Base-by-base conservation (phyloP, 1,140 invertebrate species). In the Hyphantria cunea region DNA sequence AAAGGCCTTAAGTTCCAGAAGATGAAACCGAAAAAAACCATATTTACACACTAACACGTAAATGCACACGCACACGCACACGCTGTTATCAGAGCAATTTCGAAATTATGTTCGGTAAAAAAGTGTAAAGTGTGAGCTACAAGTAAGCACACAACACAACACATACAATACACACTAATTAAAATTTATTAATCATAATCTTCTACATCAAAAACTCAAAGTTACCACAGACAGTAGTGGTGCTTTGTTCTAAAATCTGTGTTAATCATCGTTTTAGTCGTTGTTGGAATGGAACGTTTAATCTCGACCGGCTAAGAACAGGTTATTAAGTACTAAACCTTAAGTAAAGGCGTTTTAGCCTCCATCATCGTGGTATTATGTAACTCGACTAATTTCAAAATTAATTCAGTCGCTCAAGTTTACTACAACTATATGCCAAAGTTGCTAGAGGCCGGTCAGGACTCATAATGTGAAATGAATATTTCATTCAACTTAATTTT, bases 291-390 rank as follows among this genome's bases (percentile, higher is more conserved):
- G 15, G 42, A 50, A 60, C 45, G 48, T 60, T 60, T 60, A 60
- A 60, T 60, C 56, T 47, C 48, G 17, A 25, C 48, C 3, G 56
- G 48, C 31, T 51, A 41, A 62, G 45, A 62, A 62, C 55, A 58
- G 44, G 55, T 62, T 62, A 53, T 62, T 62, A 62, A 62, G 59
- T 53, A 62, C 50, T 62, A 62, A 62, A 47, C 59, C 59, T 52
- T 45, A 53, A 52, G 51, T 62, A 62, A 62, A 62, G 59, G 59
- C 32, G 33, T 33, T 47, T 39, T 31, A 53, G 41, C 50, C 32
- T 13, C 39, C 42, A 47, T 47, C 42, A 62, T 37, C 59, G 31
- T 11, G 41, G 50, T 41, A 53, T 53, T 62, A 53, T 62, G 59
- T 53, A 53, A 62, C 50, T 62, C 53, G 42, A 62, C 51, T 62